Base-by-base conservation (phyloP, 1,140 invertebrate genomes). In the Gryon sp. region DNA sequence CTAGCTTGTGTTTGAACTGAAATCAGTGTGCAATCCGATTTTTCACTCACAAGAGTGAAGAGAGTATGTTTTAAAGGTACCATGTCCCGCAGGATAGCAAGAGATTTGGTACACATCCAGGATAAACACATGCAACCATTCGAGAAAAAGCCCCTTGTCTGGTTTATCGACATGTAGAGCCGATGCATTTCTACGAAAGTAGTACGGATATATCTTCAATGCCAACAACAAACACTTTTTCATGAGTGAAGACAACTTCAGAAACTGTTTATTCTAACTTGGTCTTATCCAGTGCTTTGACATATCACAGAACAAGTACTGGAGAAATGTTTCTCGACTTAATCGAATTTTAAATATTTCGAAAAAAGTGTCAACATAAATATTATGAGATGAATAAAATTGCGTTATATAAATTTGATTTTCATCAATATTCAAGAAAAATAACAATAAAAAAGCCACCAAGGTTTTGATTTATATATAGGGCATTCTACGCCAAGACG, bases 101-200 rank as follows among this genome's bases (percentile, higher is more conserved):
- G 65, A 78, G 55, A 76, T 76, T 69, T 62, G 45, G 72, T 48
- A 76, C 72, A 75, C 55, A 72, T 72, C 48, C 48, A 60, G 75
- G 22, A 48, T 52, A 76, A 76, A 76, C 65, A 76, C 65, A 70
- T 76, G 74, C 74, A 76, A 50, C 59, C 43, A 45, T 69, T 36
- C 55, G 36, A 76, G 19, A 48, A 62, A 50, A 53, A 77, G 53
- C 32, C 40, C 41, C 66, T 77, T 72, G 75, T 77, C 68, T 72
- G 55, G 62, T 77, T 77, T 77, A 77, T 77, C 68, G 66, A 77
- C 59, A 77, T 66, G 66, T 28, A 60, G 46, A 70, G 66, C 66
- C 55, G 66, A 72, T 77, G 62, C 74, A 72, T 66, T 77, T 77
- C 53, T 38, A 28, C 12, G 43, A 36, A 77, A 77, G 66, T 66